Evolutionary conservation across 1,140 invertebrate genomes (phyloP), one percentile per base, ranked within the genome.

Genomic region (Leptinotarsa undecemlineata): DNA sequence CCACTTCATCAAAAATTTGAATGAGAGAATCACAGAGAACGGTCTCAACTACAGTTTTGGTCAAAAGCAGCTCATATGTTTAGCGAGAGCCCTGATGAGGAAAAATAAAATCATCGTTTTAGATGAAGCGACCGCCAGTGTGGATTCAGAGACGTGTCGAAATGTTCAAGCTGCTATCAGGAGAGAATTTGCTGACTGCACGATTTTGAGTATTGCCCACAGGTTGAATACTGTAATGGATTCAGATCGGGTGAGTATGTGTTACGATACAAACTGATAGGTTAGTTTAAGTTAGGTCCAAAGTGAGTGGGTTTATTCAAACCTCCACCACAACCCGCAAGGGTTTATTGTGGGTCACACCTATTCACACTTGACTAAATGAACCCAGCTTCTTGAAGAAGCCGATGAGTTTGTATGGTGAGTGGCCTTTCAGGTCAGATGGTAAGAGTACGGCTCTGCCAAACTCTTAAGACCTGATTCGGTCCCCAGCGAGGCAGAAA

Each of bases 191-290:
- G 84, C 84, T 0, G 82, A 90, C 69, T 91, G 91, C 72, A 95
- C 94, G 0, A 91, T 95, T 6, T 85, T 96, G 6, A 95, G 94
- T 1, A 94, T 95, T 77, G 94, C 94, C 15, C 94, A 95, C 86
- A 86, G 94, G 48, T 84, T 95, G 14, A 91, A 94, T 78, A 95
- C 93, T 0, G 92, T 96, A 42, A 92, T 96, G 89, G 93, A 95
- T 81, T 91, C 89, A 74, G 91, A 91, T 79, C 89, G 71, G 88
- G 95, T 68, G 33, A 57, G 51, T 42, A 42, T 79, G 92, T 94
- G 0, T 90, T 95, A 87, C 89, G 17, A 19, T 17, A 57, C 51
- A 57, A 17, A 17, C n/a, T 57, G 14, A 57, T 57, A 57, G 4
- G 14, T 15, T 57, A 14, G 48, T n/a, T n/a, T n/a, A n/a, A n/a